Evolutionary conservation across 1,140 invertebrate genomes (phyloP).

Genomic region (Aricia agestis): DNA sequence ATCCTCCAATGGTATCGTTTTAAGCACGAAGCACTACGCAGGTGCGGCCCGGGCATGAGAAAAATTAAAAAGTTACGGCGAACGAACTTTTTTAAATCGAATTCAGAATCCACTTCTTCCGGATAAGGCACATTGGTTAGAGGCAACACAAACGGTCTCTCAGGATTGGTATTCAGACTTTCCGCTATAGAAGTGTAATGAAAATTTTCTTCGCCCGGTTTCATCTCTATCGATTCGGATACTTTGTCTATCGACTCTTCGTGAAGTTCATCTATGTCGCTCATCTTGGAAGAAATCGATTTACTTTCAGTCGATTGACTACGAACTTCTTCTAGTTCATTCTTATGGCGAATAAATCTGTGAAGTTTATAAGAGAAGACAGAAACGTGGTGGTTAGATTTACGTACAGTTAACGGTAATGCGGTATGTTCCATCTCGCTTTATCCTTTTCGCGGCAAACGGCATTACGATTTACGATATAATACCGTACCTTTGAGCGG

Average conservation of each 20-base stretch:
- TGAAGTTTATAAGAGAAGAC: background rate
- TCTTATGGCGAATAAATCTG: constrained; percentile 55
- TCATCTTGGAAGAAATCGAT: constrained; percentile 17
- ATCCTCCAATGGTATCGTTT: no score
- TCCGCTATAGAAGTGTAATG: constrained; percentile 31
- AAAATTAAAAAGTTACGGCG: background rate
- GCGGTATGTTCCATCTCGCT: no score
- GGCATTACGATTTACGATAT: no score
- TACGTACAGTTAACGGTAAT: no score
- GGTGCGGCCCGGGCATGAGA: no score
- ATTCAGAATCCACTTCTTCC: constrained; percentile 54
- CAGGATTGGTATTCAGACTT: constrained; percentile 35
- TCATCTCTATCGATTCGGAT: constrained; percentile 40
- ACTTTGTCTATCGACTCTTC: constrained; percentile 45
- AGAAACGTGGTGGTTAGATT: background rate
- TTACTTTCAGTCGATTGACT: constrained; percentile 27
- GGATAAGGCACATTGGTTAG: constrained; percentile 57
- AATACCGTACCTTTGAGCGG: background rate
- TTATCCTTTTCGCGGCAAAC: no score
- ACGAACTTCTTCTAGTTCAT: constrained; percentile 47
- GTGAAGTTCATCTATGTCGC: constrained; percentile 15
- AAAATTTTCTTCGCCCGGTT: constrained; percentile 36
- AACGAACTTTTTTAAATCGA: constrained; percentile 57
- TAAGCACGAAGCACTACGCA: no score
- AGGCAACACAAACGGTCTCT: constrained; percentile 48